Evolutionary conservation across 2,888 invertebrate genomes (phyloP).

Genomic region (Latrodectus elegans): DNA sequence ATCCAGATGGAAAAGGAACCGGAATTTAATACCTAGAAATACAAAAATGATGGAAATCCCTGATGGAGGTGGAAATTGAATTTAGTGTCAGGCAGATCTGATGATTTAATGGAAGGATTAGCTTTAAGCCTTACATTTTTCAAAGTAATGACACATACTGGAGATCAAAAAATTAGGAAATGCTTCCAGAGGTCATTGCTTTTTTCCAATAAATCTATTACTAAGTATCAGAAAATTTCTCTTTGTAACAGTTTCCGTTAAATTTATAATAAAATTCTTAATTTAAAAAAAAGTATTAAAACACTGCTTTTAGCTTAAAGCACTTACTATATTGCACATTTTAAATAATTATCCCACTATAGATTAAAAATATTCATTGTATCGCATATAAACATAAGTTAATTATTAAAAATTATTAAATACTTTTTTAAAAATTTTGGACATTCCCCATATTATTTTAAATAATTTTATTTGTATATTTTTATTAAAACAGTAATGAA

Average conservation of each 20-base stretch:
- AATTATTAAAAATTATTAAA: too few species aligned
- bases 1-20: conserved; percentile 63
- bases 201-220: background rate
- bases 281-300: too few species aligned
- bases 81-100: background rate
- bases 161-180: background rate
- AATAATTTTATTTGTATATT: too few species aligned
- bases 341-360: too few species aligned
- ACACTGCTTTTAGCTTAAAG: too few species aligned
- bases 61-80: background rate
- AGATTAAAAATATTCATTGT: too few species aligned
- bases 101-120: background rate
- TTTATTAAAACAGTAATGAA: too few species aligned
- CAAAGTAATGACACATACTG: background rate
- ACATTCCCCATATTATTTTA: too few species aligned
- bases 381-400: too few species aligned
- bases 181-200: background rate
- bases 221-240: background rate
- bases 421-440: too few species aligned
- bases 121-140: background rate
- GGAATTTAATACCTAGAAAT: background rate
- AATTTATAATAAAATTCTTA: too few species aligned
- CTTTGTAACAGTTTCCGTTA: background rate
- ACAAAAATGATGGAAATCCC: background rate
- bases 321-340: too few species aligned